Percentiles rank a stretch among this genome's conserved stretches.
These are phyloP conservation scores for Phoeniculus purpureus DNA, from an alignment of 2,797 vertebrate genomes.

Conservation along the genomic window DNA sequence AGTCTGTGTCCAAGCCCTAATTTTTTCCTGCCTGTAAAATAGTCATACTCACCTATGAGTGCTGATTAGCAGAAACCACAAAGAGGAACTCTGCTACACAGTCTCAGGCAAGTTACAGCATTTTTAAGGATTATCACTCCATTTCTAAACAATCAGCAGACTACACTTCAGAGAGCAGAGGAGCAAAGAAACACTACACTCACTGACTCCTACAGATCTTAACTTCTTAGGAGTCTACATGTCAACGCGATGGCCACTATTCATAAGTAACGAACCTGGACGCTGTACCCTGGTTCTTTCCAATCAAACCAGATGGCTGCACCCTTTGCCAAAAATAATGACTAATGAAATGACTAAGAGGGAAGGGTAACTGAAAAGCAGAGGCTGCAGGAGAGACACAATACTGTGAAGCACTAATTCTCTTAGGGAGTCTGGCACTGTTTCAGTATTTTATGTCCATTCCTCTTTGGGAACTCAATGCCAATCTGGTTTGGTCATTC, in stretches of 20 bases:
- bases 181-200: neutral
- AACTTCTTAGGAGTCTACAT: neutral
- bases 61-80: conserved; percentile 26
- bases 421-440: conserved; percentile 8
- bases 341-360: conserved; percentile 64
- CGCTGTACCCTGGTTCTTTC: neutral
- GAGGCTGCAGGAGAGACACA: conserved; percentile 46
- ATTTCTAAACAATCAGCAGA: neutral
- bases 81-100: neutral
- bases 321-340: conserved; percentile 56
- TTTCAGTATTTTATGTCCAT: conserved; percentile 15
- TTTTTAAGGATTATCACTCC: conserved; percentile 9
- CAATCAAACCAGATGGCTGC: conserved; percentile 7
- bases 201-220: neutral
- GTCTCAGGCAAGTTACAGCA: conserved; percentile 21
- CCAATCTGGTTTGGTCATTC: conserved; percentile 10
- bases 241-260: neutral
- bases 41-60: conserved; percentile 5
- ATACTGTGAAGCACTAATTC: conserved; percentile 45
- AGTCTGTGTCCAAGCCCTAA: neutral
- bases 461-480: conserved; percentile 4
- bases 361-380: conserved; percentile 56
- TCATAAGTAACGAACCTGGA: neutral
- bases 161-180: neutral
- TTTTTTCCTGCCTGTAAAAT: conserved; percentile 1